Evolutionary conservation across 2,888 invertebrate genomes (phyloP).

Genomic region (Nineta flava): DNA sequence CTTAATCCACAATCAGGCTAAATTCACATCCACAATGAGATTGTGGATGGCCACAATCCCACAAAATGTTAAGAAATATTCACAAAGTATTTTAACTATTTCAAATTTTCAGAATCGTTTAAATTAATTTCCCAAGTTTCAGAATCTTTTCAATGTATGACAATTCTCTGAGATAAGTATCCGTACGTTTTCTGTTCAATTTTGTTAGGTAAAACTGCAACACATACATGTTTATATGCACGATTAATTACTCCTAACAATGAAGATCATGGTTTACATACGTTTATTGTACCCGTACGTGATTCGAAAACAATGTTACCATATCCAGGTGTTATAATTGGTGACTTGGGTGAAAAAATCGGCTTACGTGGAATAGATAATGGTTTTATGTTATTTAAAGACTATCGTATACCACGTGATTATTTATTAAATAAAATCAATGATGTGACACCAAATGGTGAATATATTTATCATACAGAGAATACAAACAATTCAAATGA

Average conservation of each 20-base stretch:
- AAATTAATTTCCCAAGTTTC: too few species aligned
- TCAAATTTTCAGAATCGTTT: too few species aligned
- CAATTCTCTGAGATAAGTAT: too few species aligned
- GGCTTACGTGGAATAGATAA: slow-evolving; percentile 88
- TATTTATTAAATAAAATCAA: slow-evolving; percentile 71
- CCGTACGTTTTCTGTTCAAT: slow-evolving; percentile 17
- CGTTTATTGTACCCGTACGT: slow-evolving; percentile 73
- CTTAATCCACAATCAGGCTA: too few species aligned
- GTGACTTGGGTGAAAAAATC: slow-evolving; percentile 86
- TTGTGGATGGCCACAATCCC: too few species aligned
- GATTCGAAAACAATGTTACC: slow-evolving; percentile 55
- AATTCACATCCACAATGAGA: too few species aligned
- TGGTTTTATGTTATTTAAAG: slow-evolving; percentile 67
- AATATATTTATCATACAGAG: slow-evolving; percentile 47
- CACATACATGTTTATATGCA: slow-evolving; percentile 77
- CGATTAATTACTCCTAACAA: slow-evolving; percentile 69
- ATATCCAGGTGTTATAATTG: slow-evolving; percentile 66
- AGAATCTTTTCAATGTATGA: too few species aligned
- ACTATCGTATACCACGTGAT: slow-evolving; percentile 64
- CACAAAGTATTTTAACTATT: too few species aligned
- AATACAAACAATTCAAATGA: slow-evolving; percentile 45
- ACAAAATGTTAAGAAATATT: too few species aligned
- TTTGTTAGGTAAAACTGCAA: slow-evolving; percentile 56
- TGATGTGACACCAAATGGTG: slow-evolving; percentile 71
- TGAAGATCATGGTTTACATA: slow-evolving; percentile 67